Base-by-base conservation (phyloP, 2,113 vertebrate genomes). In the Micronycteris hirsuta region DNA sequence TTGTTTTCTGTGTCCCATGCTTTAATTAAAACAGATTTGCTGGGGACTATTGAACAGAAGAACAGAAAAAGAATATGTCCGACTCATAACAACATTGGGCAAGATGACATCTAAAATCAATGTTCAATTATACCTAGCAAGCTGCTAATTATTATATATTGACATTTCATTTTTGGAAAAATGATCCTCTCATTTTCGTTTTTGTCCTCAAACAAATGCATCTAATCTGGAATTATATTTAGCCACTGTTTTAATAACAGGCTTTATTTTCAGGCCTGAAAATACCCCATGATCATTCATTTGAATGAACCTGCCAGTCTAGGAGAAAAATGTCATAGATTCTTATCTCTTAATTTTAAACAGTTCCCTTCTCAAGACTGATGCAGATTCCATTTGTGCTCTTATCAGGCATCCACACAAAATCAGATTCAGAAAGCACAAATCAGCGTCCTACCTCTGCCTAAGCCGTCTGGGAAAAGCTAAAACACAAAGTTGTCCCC, bases 11-110 rank as follows among this genome's bases (percentile, higher is more conserved):
- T 63, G 91, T 80, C 61, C 71, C 94, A 94, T 94, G 43, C 67
- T 94, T 93, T 95, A 90, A 71, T 65, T 58, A 73, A 70, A 92
- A 56, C 19, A 67, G 78, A 63, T 84, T n/a, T 93, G 73, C 84
- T 36, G 41, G 77, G 84, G 86, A 92, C 24, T 86, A 89, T 5
- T 65, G 31, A 91, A 94, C 28, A 77, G 31, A 94, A 87, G 45
- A 86, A 80, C 4, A 92, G 43, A 73, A 89, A 92, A 91, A 83
- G 15, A 77, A 63, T 31, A 47, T 31, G 61, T 43, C 22, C 38
- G 10, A 83, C 45, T 88, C 9, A 33, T 38, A 89, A 86, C 24
- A 73, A 41, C 33, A 70, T 0, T 20, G 8, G 16, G 31, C 43
- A 45, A n/a, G 28, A 47, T 7, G 6, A 78, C 61, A 89, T 68